A percentile compares a stretch with the other conserved stretches of the same genome.
Conservation (phyloP, 2,888 invertebrate genomes). For the Cerastis leucographa region DNA sequence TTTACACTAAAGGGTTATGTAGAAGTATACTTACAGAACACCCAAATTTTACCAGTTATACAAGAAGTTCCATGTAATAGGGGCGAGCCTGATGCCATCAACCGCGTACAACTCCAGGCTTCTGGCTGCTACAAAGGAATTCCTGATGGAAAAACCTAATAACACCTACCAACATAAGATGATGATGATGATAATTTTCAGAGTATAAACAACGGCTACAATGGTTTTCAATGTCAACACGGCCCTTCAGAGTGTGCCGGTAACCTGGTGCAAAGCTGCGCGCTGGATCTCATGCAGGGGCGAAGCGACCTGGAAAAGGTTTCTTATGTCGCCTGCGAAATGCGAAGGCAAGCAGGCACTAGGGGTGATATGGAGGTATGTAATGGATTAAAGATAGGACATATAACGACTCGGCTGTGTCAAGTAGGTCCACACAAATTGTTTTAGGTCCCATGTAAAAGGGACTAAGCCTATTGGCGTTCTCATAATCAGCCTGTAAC, state of each 20-base stretch:
- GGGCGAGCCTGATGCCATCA: background rate
- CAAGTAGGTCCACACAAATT: background rate
- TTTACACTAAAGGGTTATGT: background rate
- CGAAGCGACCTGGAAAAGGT: constrained; percentile 77
- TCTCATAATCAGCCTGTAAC: background rate
- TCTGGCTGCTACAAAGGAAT: background rate
- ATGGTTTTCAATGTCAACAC: constrained; percentile 91
- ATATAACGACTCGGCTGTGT: background rate
- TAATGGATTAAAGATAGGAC: background rate
- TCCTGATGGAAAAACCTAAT: background rate
- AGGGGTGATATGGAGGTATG: constrained; percentile 76
- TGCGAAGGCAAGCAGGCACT: constrained; percentile 82
- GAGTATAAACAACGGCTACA: constrained; percentile 81
- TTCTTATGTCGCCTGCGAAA: constrained; percentile 90
- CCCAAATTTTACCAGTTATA: background rate
- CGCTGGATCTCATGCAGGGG: constrained; percentile 80
- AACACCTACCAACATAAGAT: background rate
- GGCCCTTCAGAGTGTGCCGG: constrained; percentile 92
- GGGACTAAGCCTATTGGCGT: background rate
- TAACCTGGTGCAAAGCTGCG: constrained; percentile 92
- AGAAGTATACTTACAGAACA: background rate
- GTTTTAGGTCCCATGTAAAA: background rate
- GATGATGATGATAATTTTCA: no score
- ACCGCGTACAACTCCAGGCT: background rate
- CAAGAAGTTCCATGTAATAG: background rate